Base-by-base conservation (phyloP, 2,113 vertebrate genomes). In the Cyanocitta stelleri region DNA sequence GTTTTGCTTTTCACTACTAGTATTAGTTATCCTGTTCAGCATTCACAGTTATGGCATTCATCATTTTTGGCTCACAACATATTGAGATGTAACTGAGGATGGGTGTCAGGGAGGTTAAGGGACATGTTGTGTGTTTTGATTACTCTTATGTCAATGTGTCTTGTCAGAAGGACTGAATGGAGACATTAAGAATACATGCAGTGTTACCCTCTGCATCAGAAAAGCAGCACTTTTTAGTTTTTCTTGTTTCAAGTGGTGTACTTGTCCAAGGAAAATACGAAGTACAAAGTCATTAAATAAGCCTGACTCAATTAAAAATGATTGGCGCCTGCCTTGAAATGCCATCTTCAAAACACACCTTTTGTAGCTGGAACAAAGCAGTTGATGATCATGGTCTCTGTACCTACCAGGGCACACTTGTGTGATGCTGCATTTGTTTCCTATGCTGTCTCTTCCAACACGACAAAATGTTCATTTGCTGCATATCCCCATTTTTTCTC, bases 11-110 rank as follows among this genome's bases (percentile, higher is more conserved):
- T 92, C 72, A 63, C 52, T 52, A 30, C 58, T 79, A 76, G 68
- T 44, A 56, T 94, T 93, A 87, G 77, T 87, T 95, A 74, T 13
- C 69, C 49, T 96, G 46, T 22, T 92, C 59, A 77, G 83, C 82
- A 86, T 62, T 94, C 64, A 9, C 0, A 13, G 43, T 51, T 46
- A 19, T 94, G 69, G 66, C 92, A 64, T 94, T 54, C 89, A 89
- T 76, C 58, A 39, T 23, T 94, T 90, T 46, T 16, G 27, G 44
- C 85, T 93, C 67, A 3, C 85, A 35, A 5, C 77, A n/a, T 58
- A 74, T 6, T 75, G 61, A 95, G 59, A 21, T 37, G 74, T 92
- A 69, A 29, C 55, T 86, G 71, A 92, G 87, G 52, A 68, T 2
- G 9, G 2, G 77, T 89, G 94, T 92, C 44, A 95, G 2, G 35